A percentile compares a stretch with the other conserved stretches of the same genome.
Conservation (phyloP, 2,113 vertebrate species). For the Neotragus pygmaeus region DNA sequence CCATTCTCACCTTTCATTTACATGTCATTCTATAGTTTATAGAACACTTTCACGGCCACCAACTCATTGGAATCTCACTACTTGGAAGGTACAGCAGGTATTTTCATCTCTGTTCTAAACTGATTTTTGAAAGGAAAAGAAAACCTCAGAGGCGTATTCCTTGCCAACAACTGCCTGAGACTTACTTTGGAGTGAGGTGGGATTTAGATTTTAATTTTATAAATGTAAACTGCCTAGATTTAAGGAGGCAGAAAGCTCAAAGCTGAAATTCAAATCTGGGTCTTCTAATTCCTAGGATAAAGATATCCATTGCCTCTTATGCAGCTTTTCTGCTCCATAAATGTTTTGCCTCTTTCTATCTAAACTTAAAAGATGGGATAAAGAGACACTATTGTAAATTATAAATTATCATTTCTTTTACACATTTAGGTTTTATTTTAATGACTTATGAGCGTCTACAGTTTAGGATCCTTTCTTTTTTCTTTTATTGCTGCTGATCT, state of each 20-base stretch:
- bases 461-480: background rate
- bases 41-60: accelerated
- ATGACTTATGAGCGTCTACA: background rate
- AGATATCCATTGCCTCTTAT: background rate
- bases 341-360: background rate
- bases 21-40: background rate
- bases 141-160: background rate
- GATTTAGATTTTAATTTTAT: background rate
- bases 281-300: background rate
- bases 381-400: background rate
- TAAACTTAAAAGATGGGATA: background rate
- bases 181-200: background rate
- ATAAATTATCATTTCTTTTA: background rate
- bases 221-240: background rate
- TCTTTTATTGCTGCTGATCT: background rate
- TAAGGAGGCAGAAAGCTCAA: background rate
- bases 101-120: background rate
- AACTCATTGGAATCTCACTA: background rate
- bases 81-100: background rate
- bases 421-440: background rate
- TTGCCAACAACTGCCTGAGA: background rate
- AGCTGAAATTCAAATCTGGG: background rate
- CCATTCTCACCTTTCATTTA: background rate
- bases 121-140: background rate
- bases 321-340: background rate